A percentile compares a stretch with the other conserved stretches of the same genome.
phyloP scores from a whole-genome alignment of 2,888 invertebrate species.

The Adineta ricciae region DNA sequence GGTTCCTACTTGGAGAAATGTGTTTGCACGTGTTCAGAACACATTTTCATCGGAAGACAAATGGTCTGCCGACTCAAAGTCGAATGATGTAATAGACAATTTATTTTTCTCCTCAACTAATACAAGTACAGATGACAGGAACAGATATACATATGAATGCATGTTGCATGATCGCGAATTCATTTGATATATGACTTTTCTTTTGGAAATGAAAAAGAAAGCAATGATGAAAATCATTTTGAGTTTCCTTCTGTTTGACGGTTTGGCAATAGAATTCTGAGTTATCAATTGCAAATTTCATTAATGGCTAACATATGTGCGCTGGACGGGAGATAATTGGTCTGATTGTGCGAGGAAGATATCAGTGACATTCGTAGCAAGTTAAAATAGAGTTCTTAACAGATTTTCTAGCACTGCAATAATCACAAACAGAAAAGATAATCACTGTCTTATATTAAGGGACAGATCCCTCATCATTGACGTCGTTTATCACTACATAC shows the following conservation, averaged over 20 bases:
- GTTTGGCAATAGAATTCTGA: neutral
- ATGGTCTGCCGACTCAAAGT: neutral
- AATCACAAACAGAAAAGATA: neutral
- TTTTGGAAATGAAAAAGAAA: neutral
- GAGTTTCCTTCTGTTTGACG: neutral
- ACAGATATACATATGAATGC: neutral
- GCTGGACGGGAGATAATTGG: neutral
- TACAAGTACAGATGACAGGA: neutral
- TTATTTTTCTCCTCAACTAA: neutral
- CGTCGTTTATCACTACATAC: neutral
- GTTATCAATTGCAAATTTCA: neutral
- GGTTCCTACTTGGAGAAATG: neutral
- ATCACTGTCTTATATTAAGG: neutral
- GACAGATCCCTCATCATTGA: neutral
- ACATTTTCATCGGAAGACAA: neutral
- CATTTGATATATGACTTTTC: neutral
- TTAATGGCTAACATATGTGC: neutral
- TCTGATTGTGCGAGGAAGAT: neutral
- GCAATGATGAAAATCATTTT: neutral
- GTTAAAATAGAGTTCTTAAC: neutral
- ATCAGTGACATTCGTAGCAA: neutral
- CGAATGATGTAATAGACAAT: neutral
- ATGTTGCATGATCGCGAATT: neutral
- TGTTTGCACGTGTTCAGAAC: neutral
- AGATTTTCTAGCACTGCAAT: neutral